phyloP scores from a whole-genome alignment of 2,888 invertebrate genomes.

The Schrankia costaestrigalis region DNA sequence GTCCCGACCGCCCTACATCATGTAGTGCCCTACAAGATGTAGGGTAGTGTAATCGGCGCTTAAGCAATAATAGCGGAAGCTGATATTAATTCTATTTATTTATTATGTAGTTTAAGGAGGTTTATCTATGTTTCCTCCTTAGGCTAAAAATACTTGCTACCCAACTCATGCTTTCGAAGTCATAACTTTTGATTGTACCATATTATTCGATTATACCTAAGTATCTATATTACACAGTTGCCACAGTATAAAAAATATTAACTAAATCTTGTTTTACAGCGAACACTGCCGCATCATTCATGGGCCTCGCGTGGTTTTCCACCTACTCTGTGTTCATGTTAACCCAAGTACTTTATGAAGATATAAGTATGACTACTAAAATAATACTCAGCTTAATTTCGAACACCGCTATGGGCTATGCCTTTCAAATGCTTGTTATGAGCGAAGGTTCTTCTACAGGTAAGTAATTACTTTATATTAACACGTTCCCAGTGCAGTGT shows the following conservation, averaged over 20 bases:
- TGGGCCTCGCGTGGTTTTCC: conserved; percentile 89
- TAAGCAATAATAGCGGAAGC: too few species aligned
- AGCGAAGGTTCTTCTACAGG: conserved; percentile 87
- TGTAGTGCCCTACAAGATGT: too few species aligned
- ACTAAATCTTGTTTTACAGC: conserved; percentile 73
- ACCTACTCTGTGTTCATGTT: conserved; percentile 88
- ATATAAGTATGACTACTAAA: conserved; percentile 80
- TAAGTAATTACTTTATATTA: conserved; percentile 31
- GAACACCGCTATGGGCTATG: conserved; percentile 91
- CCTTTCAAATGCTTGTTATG: conserved; percentile 87
- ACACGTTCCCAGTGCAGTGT: too few species aligned
- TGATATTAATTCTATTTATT: too few species aligned
- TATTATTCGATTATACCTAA: too few species aligned
- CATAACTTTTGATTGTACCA: too few species aligned
- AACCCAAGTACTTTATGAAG: conserved; percentile 84
- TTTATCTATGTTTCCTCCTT: too few species aligned
- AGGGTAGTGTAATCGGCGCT: too few species aligned
- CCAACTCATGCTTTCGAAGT: too few species aligned
- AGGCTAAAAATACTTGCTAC: too few species aligned
- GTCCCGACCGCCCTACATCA: too few species aligned
- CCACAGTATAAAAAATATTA: not conserved
- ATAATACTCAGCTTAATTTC: conserved; percentile 84
- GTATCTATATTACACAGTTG: not conserved
- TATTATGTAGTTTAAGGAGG: too few species aligned
- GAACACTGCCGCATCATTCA: conserved; percentile 89